Base-by-base conservation (phyloP, 2,113 vertebrate genomes). In the Malaclemys terrapin region DNA sequence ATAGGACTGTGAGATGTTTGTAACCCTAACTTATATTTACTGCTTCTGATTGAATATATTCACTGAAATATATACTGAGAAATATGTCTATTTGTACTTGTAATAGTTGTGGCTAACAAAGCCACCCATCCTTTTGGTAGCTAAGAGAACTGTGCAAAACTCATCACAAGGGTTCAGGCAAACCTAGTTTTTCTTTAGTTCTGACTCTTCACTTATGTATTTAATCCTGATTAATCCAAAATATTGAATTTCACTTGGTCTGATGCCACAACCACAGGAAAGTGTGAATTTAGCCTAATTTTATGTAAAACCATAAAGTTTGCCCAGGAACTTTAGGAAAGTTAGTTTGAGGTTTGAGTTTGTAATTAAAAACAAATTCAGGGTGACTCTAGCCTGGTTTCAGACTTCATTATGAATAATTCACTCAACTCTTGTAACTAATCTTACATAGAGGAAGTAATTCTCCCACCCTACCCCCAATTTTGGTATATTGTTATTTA, bases 41-140 rank as follows among this genome's bases (percentile, higher is more conserved):
- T 93, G 65, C 59, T 95, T 80, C 94, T 94, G 91, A 97, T 93
- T 95, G 89, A 93, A 91, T 94, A 54, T 52, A 80, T 95, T 92
- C 42, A 83, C 49, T 69, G 57, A 49, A 56, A 56, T 16, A 84
- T 31, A n/a, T 62, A 87, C 29, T 38, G 38, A 0, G 29, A 82
- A 75, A 82, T 89, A 89, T 6, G 8, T 83, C 50, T 80, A 49
- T 47, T 35, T 93, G 89, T 42, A 42, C 31, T 47, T 95, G 89
- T 75, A 91, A 78, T 47, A 53, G 54, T 29, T 79, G 12, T 79
- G 50, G 86, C 84, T 35, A 59, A 57, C 78, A 72, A 91, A 80
- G 57, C 82, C 56, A 52, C 72, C 79, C 76, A 89, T 84, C 83
- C 27, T 6, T 94, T 45, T 24, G 83, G 50, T 82, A 96, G 75